Evolutionary conservation across 2,797 vertebrate species (phyloP), one percentile per base, ranked within the genome.

Genomic region (Centropyge bicolor): DNA sequence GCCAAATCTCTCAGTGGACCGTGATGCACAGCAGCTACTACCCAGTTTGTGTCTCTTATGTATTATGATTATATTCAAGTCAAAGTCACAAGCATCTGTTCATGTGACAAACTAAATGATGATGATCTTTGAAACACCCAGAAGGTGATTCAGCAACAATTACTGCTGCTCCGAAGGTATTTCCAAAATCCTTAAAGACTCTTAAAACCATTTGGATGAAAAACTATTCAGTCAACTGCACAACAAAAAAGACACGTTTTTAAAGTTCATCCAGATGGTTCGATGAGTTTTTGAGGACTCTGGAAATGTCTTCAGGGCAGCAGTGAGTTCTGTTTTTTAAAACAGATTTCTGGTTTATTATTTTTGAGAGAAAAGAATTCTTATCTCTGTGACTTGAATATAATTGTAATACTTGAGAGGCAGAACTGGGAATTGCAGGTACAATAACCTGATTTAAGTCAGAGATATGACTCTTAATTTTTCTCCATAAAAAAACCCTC

Each of bases 31-130:
- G 27, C 68, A 73, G 40, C 36, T 1, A 20, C 36, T 27, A n/a
- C n/a, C 14, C 27, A 46, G 19, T 56, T 55, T 52, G 11, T 69
- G 66, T 16, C 61, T 79, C 24, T 68, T 20, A 20, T 65, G 62
- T 62, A 7, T 79, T 54, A 41, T 8, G 8, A 3, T 57, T 67
- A 62, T 2, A 49, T 24, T 62, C 7, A 3, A 62, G 48, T 59
- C 31, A 35, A 4, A 36, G n/a, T 40, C 10, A 9, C 1, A 38
- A 68, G 11, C 3, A 16, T 45, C 1, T 8, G 27, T 69, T 71
- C 54, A 49, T 54, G 52, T 74, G 24, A 14, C 20, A 78, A 69
- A 24, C 14, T 9, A 8, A 35, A 35, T 14, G 52, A 51, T 24
- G 19, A 43, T 24, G 19, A 43, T 66, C 17, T 54, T 56, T 38